phyloP scores from a whole-genome alignment of 2,797 vertebrate genomes.

The Schizothorax lantsangensis region DNA sequence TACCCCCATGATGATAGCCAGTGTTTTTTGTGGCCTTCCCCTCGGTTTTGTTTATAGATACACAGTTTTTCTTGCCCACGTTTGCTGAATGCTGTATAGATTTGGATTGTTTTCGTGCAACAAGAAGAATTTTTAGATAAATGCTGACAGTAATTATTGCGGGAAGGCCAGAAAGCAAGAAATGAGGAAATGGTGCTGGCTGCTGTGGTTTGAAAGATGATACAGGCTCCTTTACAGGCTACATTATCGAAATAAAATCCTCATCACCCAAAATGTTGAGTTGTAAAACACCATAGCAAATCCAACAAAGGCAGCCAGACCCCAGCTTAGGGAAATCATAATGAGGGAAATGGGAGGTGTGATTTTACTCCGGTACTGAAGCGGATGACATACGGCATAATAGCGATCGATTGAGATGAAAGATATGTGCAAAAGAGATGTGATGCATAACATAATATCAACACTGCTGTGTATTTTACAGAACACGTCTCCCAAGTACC shows the following conservation, averaged over 20 bases:
- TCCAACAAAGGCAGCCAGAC: slow-evolving; percentile 76
- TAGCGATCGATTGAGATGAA: slow-evolving; percentile 85
- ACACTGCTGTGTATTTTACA: slow-evolving; percentile 84
- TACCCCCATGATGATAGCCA: slow-evolving; percentile 80
- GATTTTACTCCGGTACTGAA: slow-evolving; percentile 81
- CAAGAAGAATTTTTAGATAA: slow-evolving; percentile 62
- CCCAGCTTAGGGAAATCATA: slow-evolving; percentile 83
- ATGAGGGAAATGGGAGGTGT: slow-evolving; percentile 66
- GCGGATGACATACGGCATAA: slow-evolving; percentile 81
- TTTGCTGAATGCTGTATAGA: slow-evolving; percentile 53
- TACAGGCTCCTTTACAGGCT: slow-evolving; percentile 60
- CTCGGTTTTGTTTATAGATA: slow-evolving; percentile 65
- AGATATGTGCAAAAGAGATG: slow-evolving; percentile 85
- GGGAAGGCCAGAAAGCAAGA: slow-evolving; percentile 63
- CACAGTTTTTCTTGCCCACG: background rate
- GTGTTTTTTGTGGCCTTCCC: slow-evolving; percentile 81
- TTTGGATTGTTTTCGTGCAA: slow-evolving; percentile 63
- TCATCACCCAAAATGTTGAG: slow-evolving; percentile 79
- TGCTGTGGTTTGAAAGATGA: slow-evolving; percentile 54
- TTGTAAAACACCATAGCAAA: slow-evolving; percentile 83
- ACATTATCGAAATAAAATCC: slow-evolving; percentile 61
- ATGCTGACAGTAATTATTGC: slow-evolving; percentile 58
- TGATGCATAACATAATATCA: slow-evolving; percentile 81
- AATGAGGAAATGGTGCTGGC: slow-evolving; percentile 57
- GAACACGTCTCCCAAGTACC: slow-evolving; percentile 83